A percentile compares a stretch with the other conserved stretches of the same genome.
Evolutionary conservation across 2,797 vertebrate genomes (phyloP).

Genomic region (Neomorphus geoffroyi): DNA sequence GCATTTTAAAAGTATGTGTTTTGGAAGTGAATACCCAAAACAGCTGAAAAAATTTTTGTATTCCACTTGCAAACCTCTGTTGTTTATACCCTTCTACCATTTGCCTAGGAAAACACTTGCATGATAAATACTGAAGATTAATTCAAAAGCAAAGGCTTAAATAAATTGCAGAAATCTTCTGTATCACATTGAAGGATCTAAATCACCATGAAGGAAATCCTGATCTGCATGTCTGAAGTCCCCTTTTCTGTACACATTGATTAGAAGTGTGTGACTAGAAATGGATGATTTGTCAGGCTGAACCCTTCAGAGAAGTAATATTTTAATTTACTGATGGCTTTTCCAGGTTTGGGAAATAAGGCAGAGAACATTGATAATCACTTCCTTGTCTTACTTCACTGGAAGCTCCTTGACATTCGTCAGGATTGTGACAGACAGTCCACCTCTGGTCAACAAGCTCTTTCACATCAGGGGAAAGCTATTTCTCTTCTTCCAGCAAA

Average conservation of each 20-base stretch:
- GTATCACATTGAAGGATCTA: neutral
- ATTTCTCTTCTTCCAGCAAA: neutral
- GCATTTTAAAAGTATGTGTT: neutral
- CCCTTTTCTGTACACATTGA: neutral
- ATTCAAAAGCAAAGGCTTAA: neutral
- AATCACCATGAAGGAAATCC: neutral
- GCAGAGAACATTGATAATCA: accelerated
- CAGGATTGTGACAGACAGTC: neutral
- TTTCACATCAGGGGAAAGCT: neutral
- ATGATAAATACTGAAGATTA: neutral
- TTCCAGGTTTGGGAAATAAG: neutral
- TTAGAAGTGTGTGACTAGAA: neutral
- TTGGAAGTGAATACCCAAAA: neutral
- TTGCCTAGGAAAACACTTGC: neutral
- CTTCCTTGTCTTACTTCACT: neutral
- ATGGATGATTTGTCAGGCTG: neutral
- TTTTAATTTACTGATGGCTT: neutral
- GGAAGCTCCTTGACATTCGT: neutral
- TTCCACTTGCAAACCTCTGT: neutral
- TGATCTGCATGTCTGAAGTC: neutral
- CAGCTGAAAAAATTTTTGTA: neutral
- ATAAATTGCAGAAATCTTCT: neutral
- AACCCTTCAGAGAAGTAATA: neutral
- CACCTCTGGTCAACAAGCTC: neutral
- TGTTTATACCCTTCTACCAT: neutral